Conservation (phyloP, 2,113 vertebrate species). For the Nyctibius bracteatus region DNA sequence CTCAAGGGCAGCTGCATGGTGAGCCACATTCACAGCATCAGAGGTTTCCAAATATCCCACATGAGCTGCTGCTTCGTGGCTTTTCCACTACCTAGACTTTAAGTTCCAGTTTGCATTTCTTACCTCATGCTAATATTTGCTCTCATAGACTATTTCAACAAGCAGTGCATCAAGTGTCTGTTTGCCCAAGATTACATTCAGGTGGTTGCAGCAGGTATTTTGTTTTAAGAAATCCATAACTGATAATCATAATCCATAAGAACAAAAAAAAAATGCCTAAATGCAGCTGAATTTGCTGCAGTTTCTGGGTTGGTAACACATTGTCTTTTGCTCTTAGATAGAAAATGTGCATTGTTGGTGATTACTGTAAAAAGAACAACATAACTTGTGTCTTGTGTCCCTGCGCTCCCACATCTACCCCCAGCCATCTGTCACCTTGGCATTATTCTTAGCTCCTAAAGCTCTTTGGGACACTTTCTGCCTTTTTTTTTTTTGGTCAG, state of each 20-base stretch:
- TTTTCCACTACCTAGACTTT: neutral
- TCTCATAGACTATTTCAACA: neutral
- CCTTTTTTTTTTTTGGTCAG: neutral
- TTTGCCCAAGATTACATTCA: neutral
- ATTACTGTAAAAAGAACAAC: neutral
- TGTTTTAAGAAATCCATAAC: neutral
- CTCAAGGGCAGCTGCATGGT: no score
- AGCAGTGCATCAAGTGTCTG: neutral
- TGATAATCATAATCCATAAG: no score
- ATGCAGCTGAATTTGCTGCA: neutral
- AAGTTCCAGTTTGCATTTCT: neutral
- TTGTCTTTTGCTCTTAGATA: neutral
- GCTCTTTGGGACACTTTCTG: neutral
- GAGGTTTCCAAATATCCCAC: neutral
- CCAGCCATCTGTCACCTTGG: neutral
- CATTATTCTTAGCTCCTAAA: neutral
- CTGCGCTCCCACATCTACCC: neutral
- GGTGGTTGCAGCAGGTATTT: neutral
- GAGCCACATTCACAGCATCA: neutral
- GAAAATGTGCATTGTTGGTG: neutral
- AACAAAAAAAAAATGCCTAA: neutral
- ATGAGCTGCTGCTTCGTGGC: neutral
- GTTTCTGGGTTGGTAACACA: neutral
- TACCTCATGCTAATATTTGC: neutral
- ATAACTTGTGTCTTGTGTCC: no score